Evolutionary conservation across 23 tunicate genomes (phyloP).

Genomic region (Trididemnum nubilum): DNA sequence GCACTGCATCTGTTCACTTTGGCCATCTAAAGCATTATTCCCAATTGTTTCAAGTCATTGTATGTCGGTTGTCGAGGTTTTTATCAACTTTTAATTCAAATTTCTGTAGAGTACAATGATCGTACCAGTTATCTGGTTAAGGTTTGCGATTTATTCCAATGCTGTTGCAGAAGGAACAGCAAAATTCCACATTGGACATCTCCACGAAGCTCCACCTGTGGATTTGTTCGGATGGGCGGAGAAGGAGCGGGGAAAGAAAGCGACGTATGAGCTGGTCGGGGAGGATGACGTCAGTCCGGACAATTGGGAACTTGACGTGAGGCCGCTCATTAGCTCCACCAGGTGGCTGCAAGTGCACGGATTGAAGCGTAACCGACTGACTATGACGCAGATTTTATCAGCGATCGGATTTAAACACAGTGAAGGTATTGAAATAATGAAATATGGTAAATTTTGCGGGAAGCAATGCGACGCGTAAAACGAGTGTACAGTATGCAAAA

Average conservation of each 20-base stretch:
- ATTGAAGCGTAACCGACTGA: constrained; percentile 66
- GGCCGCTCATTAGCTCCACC: constrained; percentile 77
- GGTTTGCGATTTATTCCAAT: too few relatives aligned
- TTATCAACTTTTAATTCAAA: too few relatives aligned
- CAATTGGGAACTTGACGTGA: constrained; percentile 82
- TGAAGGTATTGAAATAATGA: constrained; percentile 50
- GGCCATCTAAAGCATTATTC: too few relatives aligned
- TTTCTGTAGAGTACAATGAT: too few relatives aligned
- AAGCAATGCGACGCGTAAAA: too few relatives aligned
- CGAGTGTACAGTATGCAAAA: too few relatives aligned
- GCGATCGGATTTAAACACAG: constrained; percentile 65
- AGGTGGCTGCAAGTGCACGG: constrained; percentile 92
- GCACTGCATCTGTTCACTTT: too few relatives aligned
- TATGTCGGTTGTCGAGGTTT: too few relatives aligned
- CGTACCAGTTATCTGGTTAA: too few relatives aligned
- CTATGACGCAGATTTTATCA: constrained; percentile 64
- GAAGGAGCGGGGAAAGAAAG: constrained; percentile 61
- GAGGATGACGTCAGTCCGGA: constrained; percentile 16
- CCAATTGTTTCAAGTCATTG: too few relatives aligned
- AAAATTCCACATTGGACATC: constrained; percentile 71
- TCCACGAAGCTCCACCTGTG: constrained; percentile 39
- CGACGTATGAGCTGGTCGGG: constrained; percentile 52
- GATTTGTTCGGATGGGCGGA: constrained; percentile 88
- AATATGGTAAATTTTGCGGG: neutral
- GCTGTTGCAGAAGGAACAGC: constrained; percentile 70